Percentiles rank a stretch among this genome's conserved stretches.
Evolutionary conservation across 2,888 invertebrate species (phyloP).

Genomic region (Callyntrura guangdongensis): DNA sequence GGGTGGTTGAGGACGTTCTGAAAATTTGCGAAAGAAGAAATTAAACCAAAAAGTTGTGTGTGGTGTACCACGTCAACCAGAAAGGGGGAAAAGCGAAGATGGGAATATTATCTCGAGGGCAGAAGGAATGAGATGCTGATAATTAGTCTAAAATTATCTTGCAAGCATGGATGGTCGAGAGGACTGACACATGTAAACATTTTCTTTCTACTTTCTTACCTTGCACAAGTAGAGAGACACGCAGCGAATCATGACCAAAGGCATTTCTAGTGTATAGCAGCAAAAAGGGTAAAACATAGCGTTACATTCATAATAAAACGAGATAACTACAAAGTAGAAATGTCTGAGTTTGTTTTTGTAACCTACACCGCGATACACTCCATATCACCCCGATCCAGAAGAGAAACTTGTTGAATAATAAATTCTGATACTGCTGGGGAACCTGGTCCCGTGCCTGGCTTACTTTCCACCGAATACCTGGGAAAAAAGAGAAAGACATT

Average conservation of each 20-base stretch:
- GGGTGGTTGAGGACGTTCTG: conserved; percentile 89
- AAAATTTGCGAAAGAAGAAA: conserved; percentile 6
- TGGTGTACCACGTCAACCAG: neutral
- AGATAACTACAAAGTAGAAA: neutral
- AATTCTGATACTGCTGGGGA: conserved; percentile 87
- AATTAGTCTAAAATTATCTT: neutral
- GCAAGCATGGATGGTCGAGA: neutral
- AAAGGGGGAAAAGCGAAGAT: neutral
- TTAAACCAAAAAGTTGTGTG: too few species aligned
- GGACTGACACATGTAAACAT: neutral
- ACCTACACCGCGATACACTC: conserved; percentile 87
- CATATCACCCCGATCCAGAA: conserved; percentile 88
- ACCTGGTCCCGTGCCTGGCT: conserved; percentile 68
- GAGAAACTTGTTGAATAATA: conserved; percentile 87
- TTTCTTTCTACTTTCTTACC: conserved; percentile 85
- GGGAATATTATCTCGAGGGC: neutral
- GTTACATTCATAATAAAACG: neutral
- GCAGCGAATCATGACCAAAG: conserved; percentile 88
- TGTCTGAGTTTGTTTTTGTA: neutral
- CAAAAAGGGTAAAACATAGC: neutral
- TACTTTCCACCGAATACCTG: conserved; percentile 63
- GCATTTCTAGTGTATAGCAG: conserved; percentile 87
- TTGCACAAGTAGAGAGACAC: conserved; percentile 86
- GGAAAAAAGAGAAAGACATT: neutral
- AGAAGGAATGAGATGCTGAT: neutral